Percentiles rank a stretch among this genome's conserved stretches.
phyloP scores from a whole-genome alignment of 1,140 invertebrate species.

The Phocides pigmalion region DNA sequence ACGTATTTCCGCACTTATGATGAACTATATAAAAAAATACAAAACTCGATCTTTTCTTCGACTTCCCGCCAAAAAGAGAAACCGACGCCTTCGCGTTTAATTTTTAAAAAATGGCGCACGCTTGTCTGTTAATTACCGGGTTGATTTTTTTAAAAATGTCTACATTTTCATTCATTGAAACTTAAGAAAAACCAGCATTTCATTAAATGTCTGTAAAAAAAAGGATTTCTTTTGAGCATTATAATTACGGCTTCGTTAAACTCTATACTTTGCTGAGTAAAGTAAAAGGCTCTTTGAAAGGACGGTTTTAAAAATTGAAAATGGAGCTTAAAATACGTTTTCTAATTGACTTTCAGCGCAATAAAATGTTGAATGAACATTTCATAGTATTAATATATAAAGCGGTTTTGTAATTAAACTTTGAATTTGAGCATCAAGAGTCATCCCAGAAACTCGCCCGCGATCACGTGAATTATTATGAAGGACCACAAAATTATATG shows the following conservation, averaged over 20 bases:
- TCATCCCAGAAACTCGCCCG: not conserved
- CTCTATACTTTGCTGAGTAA: slow-evolving; percentile 71
- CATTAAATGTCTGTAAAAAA: slow-evolving; percentile 69
- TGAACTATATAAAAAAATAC: slow-evolving; percentile 21
- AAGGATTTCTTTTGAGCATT: slow-evolving; percentile 75
- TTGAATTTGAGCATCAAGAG: not conserved
- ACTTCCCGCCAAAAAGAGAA: slow-evolving; percentile 27
- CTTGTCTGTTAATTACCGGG: slow-evolving; percentile 45
- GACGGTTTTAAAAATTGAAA: slow-evolving; percentile 69
- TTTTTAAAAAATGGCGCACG: slow-evolving; percentile 29
- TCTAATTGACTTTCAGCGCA: slow-evolving; percentile 64
- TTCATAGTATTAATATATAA: slow-evolving; percentile 39
- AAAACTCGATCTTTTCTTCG: slow-evolving; percentile 18
- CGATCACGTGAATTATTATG: not conserved
- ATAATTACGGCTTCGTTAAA: slow-evolving; percentile 79
- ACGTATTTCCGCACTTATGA: slow-evolving; percentile 21
- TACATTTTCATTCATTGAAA: slow-evolving; percentile 54
- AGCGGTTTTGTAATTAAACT: slow-evolving; percentile 28
- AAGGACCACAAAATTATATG: too few relatives aligned
- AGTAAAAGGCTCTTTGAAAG: slow-evolving; percentile 70
- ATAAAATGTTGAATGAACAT: slow-evolving; percentile 56
- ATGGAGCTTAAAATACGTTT: slow-evolving; percentile 65
- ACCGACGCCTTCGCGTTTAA: slow-evolving; percentile 24
- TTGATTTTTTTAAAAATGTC: slow-evolving; percentile 40
- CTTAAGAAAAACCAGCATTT: slow-evolving; percentile 69